phyloP scores from a whole-genome alignment of 1,140 invertebrate genomes.

The Streblospio benedicti region DNA sequence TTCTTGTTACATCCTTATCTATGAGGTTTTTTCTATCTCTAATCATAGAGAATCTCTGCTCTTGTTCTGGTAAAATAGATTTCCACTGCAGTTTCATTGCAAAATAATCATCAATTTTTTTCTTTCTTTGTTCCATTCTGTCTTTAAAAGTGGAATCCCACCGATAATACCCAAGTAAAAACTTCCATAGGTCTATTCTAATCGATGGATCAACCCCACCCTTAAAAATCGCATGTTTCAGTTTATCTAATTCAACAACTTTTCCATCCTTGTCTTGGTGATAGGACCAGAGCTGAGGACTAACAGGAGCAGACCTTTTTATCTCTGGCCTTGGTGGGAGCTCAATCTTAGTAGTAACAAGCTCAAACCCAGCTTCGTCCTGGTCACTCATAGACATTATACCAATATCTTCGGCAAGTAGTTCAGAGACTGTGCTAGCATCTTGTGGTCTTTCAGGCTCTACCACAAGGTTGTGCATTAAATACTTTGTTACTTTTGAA shows the following conservation, averaged over 20 bases:
- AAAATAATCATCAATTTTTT: constrained; percentile 79
- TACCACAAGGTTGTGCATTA: constrained; percentile 41
- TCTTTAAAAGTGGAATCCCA: constrained; percentile 72
- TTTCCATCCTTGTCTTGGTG: constrained; percentile 68
- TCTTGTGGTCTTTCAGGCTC: constrained; percentile 30
- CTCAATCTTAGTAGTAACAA: constrained; percentile 45
- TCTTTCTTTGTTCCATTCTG: constrained; percentile 58
- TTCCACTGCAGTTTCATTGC: constrained; percentile 95
- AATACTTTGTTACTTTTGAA: constrained; percentile 67
- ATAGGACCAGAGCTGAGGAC: constrained; percentile 66
- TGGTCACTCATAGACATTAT: constrained; percentile 48
- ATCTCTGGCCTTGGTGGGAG: constrained; percentile 43
- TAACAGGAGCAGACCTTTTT: constrained; percentile 55
- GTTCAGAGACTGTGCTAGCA: constrained; percentile 49
- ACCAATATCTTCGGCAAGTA: constrained; percentile 51
- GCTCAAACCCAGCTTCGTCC: constrained; percentile 47
- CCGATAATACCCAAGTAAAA: constrained; percentile 76
- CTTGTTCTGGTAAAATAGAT: constrained; percentile 76
- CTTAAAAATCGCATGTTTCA: constrained; percentile 78
- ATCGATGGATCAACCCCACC: constrained; percentile 66
- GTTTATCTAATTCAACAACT: constrained; percentile 42
- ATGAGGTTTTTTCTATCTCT: constrained; percentile 87
- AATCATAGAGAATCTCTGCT: constrained; percentile 76
- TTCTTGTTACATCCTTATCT: constrained; percentile 94
- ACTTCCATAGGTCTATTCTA: constrained; percentile 87